Conservation (phyloP, 2,888 invertebrate genomes). For the Lasioglossum zephyrum region DNA sequence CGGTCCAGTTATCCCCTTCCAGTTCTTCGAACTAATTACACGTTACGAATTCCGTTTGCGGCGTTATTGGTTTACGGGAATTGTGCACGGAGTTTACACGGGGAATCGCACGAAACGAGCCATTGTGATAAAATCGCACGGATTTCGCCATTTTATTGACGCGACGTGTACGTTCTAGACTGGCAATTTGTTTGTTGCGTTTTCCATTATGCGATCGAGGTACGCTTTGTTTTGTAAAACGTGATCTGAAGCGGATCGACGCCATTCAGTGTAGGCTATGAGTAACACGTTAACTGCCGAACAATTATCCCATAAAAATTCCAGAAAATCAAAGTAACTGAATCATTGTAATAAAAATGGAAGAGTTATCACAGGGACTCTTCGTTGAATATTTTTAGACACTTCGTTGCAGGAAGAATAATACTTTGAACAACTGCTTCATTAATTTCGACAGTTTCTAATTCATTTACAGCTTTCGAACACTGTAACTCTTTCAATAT, state of each 20-base stretch:
- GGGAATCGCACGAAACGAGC: not conserved
- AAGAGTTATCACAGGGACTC: too few relatives aligned
- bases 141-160: not conserved
- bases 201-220: not conserved
- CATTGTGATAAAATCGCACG: not conserved
- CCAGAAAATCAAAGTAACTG: too few relatives aligned
- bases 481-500: not conserved
- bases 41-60: not conserved
- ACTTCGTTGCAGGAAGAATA: not conserved
- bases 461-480: too few relatives aligned
- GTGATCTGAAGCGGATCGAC: too few relatives aligned
- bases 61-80: not conserved
- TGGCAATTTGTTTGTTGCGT: not conserved
- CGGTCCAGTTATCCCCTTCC: not conserved
- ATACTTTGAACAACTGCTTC: not conserved
- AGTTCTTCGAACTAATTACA: constrained; percentile 7
- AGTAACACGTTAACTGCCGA: too few relatives aligned
- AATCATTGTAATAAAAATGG: too few relatives aligned
- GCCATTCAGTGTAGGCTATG: too few relatives aligned
- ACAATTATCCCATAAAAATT: too few relatives aligned
- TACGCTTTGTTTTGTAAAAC: not conserved
- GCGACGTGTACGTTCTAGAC: not conserved
- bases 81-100: not conserved
- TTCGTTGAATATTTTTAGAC: too few relatives aligned
- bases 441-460: not conserved